phyloP scores from a whole-genome alignment of 2,888 invertebrate genomes.

The Drosophila imparisetae region DNA sequence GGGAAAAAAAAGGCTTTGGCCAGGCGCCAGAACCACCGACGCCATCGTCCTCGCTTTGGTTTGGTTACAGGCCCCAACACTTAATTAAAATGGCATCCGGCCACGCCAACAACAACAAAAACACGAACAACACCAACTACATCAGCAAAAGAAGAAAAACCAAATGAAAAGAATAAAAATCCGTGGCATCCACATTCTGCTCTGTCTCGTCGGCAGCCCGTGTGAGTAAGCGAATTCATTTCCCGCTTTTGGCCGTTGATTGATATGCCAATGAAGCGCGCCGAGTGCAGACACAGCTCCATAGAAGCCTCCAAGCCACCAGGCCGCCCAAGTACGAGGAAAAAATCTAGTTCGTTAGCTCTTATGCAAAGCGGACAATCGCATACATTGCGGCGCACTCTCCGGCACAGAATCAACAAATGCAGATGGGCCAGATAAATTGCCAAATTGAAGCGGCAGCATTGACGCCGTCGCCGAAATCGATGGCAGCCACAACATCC shows the following conservation, averaged over 20 bases:
- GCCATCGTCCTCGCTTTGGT: slow-evolving; percentile 44
- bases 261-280: slow-evolving; percentile 74
- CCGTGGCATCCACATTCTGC: slow-evolving; percentile 43
- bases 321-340: slow-evolving; percentile 35
- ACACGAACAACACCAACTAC: slow-evolving; percentile 24
- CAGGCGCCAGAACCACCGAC: slow-evolving; percentile 47
- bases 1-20: slow-evolving; percentile 51
- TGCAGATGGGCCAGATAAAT: slow-evolving; percentile 76
- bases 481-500: neutral
- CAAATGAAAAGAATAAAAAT: slow-evolving; percentile 23
- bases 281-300: slow-evolving; percentile 51
- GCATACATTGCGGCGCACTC: slow-evolving; percentile 62
- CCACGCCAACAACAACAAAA: slow-evolving; percentile 49
- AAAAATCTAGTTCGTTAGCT: slow-evolving; percentile 76
- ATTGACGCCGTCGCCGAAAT: neutral
- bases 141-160: slow-evolving; percentile 13
- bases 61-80: slow-evolving; percentile 64
- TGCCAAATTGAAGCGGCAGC: slow-evolving; percentile 66
- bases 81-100: slow-evolving; percentile 77
- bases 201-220: slow-evolving; percentile 37
- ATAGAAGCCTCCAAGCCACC: slow-evolving; percentile 19
- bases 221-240: slow-evolving; percentile 77
- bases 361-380: slow-evolving; percentile 72
- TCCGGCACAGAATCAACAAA: slow-evolving; percentile 70
- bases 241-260: slow-evolving; percentile 74